phyloP scores from a whole-genome alignment of 2,888 invertebrate species.

The Callyntrura sp. region DNA sequence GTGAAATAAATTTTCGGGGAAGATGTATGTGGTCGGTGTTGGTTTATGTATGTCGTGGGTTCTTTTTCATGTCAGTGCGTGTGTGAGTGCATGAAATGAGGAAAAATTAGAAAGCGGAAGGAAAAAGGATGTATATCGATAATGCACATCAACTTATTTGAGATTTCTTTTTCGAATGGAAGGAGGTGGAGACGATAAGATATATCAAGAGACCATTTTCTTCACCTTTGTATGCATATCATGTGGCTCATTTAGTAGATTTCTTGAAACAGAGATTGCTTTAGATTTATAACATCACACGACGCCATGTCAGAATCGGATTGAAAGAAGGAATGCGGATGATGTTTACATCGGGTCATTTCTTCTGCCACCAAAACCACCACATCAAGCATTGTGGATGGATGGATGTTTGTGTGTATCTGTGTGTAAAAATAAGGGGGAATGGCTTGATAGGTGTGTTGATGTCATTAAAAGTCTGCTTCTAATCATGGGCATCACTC shows the following conservation, averaged over 20 bases:
- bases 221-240: conserved; percentile 55
- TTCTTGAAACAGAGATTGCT: conserved; percentile 41
- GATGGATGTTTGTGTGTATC: neutral
- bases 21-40: neutral
- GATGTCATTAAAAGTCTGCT: too few species aligned
- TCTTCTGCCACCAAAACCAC: neutral
- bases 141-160: neutral
- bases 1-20: conserved; percentile 6
- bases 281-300: conserved; percentile 15
- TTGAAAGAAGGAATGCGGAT: neutral
- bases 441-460: neutral
- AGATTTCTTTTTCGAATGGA: neutral
- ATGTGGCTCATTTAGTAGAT: conserved; percentile 65
- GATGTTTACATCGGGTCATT: conserved; percentile 10
- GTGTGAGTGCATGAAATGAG: neutral
- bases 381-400: conserved; percentile 1
- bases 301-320: neutral
- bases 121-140: conserved; percentile 31
- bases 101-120: conserved; percentile 42
- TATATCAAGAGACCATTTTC: conserved; percentile 32
- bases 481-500: neutral
- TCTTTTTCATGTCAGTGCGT: neutral
- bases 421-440: neutral
- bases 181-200: neutral
- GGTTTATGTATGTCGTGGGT: neutral